Conservation (phyloP, 2,113 vertebrate species). For the Orthonyx spaldingii region DNA sequence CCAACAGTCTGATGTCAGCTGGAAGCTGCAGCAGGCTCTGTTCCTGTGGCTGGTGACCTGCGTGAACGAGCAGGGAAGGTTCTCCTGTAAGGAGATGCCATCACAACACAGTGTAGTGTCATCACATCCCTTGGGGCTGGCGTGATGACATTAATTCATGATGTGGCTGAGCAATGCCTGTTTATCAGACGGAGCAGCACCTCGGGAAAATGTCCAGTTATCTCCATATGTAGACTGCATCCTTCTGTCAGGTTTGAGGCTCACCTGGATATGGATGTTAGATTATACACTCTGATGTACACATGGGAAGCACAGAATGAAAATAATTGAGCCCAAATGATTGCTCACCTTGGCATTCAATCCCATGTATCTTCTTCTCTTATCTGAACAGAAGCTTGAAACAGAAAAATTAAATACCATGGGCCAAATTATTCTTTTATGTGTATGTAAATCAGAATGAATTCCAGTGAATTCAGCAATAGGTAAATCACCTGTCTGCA, state of each 20-base stretch:
- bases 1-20: neutral
- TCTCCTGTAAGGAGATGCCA: neutral
- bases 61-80: neutral
- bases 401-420: constrained; percentile 8
- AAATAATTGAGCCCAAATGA: neutral
- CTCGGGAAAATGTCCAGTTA: neutral
- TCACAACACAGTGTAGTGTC: neutral
- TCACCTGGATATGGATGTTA: neutral
- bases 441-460: neutral
- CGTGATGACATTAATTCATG: neutral
- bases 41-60: neutral
- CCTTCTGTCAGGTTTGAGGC: neutral
- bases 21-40: neutral
- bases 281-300: neutral
- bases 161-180: neutral
- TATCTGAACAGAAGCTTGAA: neutral
- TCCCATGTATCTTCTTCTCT: neutral
- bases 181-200: neutral
- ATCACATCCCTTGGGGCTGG: neutral
- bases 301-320: neutral
- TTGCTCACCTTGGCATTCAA: neutral
- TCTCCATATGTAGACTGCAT: neutral
- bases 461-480: constrained; percentile 2
- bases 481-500: constrained; percentile 7
- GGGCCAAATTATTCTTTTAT: neutral